Evolutionary conservation across 2,888 invertebrate species (phyloP).

Genomic region (Thereva nobilitata): DNA sequence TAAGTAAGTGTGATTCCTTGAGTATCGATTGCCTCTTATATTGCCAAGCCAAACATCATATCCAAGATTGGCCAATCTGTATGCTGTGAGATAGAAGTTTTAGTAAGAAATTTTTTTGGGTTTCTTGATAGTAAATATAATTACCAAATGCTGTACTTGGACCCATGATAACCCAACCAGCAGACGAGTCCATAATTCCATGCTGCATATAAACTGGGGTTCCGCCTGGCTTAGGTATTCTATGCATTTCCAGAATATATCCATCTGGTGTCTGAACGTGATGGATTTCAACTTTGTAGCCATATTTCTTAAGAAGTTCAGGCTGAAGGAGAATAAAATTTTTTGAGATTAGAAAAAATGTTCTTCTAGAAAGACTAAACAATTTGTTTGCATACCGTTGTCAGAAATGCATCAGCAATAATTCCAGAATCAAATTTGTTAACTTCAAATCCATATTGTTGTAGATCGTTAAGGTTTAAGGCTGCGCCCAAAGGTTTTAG

Average conservation of each 20-base stretch:
- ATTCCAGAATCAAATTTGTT: slow-evolving; percentile 20
- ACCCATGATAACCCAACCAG: slow-evolving; percentile 70
- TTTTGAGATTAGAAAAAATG: not conserved
- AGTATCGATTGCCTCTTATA: slow-evolving; percentile 57
- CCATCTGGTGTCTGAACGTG: slow-evolving; percentile 69
- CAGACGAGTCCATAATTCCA: slow-evolving; percentile 69
- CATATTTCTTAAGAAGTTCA: slow-evolving; percentile 62
- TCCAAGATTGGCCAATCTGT: slow-evolving; percentile 55
- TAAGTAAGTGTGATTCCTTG: slow-evolving; percentile 54
- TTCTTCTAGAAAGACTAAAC: not conserved
- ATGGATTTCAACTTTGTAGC: slow-evolving; percentile 65
- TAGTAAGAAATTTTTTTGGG: not conserved
- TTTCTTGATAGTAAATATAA: not conserved
- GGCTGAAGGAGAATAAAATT: slow-evolving; percentile 49
- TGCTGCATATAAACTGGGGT: slow-evolving; percentile 60
- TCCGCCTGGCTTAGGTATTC: slow-evolving; percentile 60
- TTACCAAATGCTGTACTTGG: slow-evolving; percentile 62
- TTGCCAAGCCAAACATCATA: slow-evolving; percentile 60
- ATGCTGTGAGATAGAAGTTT: slow-evolving; percentile 50
- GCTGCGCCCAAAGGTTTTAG: slow-evolving; percentile 11
- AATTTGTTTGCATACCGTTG: slow-evolving; percentile 29
- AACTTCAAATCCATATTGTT: slow-evolving; percentile 28
- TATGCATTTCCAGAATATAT: slow-evolving; percentile 71
- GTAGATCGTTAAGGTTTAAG: slow-evolving; percentile 17
- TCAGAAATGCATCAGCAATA: slow-evolving; percentile 34